phyloP scores from a whole-genome alignment of 2,888 invertebrate genomes.

The Aspidapion aeneum region DNA sequence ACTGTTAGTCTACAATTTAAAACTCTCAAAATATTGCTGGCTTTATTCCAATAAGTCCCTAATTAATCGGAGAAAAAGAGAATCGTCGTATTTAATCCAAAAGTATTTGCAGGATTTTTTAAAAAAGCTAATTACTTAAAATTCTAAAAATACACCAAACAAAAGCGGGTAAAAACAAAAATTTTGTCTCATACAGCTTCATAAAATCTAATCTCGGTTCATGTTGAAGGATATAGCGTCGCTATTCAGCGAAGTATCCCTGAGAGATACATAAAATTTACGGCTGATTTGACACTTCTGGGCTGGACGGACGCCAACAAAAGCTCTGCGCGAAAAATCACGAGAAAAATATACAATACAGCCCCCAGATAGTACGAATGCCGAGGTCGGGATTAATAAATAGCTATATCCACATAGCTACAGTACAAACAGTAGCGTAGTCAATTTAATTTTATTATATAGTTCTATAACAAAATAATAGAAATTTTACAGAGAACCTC shows the following conservation, averaged over 20 bases:
- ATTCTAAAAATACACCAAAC: no score
- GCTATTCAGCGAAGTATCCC: constrained; percentile 32
- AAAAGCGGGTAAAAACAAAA: no score
- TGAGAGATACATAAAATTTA: constrained; percentile 55
- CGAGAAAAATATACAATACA: constrained; percentile 17
- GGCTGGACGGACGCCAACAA: constrained; percentile 19
- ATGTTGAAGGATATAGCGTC: not conserved
- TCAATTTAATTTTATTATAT: not conserved
- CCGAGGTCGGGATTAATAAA: not conserved
- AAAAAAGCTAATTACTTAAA: no score
- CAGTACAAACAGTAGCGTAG: not conserved
- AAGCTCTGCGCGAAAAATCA: constrained; percentile 13
- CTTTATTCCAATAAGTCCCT: no score
- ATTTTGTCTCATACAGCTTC: no score
- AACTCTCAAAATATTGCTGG: no score
- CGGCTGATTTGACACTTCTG: constrained; percentile 52
- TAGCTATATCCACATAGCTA: not conserved
- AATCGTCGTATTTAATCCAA: no score
- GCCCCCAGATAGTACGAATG: constrained; percentile 3
- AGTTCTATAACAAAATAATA: no score
- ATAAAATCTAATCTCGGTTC: not conserved
- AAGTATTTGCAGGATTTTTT: no score
- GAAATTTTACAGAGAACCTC: no score
- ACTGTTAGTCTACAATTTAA: no score
- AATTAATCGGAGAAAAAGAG: no score